These are phyloP conservation scores for Ianthella basta DNA, from an alignment of 37 sponge, comb jelly and placozoan genomes.

Conservation along the genomic window DNA sequence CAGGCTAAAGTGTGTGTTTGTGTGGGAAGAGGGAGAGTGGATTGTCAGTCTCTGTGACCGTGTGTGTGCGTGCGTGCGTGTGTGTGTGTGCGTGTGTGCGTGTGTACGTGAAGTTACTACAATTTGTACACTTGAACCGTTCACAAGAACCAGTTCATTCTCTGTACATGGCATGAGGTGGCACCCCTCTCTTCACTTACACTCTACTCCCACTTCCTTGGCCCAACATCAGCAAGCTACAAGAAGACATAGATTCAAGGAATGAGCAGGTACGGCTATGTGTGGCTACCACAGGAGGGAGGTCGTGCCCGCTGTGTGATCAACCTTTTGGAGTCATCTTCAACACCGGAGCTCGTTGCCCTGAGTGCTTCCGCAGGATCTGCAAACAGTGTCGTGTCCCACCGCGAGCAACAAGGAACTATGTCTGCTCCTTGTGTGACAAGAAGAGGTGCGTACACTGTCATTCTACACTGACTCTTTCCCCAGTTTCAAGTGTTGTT, in stretches of 20 bases:
- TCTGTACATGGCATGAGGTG: too few relatives aligned
- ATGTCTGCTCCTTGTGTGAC: conserved; percentile 39
- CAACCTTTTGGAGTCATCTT: conserved; percentile 7
- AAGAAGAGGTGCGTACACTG: conserved; percentile 31
- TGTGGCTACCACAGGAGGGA: background rate
- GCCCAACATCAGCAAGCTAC: background rate
- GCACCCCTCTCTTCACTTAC: too few relatives aligned
- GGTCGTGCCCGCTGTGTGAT: conserved; percentile 2
- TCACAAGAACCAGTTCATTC: background rate
- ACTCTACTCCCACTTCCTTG: background rate
- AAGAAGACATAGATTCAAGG: background rate
- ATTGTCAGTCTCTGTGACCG: conserved; percentile 22
- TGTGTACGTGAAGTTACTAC: conserved; percentile 22
- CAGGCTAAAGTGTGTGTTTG: conserved; percentile 18
- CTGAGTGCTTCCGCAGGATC: conserved; percentile 32
- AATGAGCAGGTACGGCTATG: background rate
- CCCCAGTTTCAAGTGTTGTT: too few relatives aligned
- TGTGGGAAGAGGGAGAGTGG: conserved; percentile 8
- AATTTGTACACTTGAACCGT: background rate
- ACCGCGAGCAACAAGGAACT: conserved; percentile 1
- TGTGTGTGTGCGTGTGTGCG: conserved; percentile 42
- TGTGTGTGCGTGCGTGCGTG: conserved; percentile 38
- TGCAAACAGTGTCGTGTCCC: conserved; percentile 51
- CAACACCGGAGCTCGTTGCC: conserved; percentile 44
- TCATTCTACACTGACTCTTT: background rate